phyloP scores from a whole-genome alignment of 2,113 vertebrate species.

The Eretmochelys imbricata region DNA sequence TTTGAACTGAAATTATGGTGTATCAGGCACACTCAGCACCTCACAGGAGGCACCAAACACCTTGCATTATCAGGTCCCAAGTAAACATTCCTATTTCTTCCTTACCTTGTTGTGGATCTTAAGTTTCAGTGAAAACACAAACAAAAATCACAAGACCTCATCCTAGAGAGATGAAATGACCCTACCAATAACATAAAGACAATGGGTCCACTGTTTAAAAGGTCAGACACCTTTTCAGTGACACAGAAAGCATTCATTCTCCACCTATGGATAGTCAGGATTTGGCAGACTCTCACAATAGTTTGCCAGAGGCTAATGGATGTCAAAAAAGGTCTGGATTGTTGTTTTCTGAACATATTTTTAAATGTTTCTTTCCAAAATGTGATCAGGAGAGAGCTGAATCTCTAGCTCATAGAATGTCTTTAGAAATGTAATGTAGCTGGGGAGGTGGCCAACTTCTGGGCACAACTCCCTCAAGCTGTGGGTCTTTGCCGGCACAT shows the following conservation, averaged over 20 bases:
- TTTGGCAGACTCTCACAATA: neutral
- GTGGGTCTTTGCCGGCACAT: neutral
- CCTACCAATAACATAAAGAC: neutral
- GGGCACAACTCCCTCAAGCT: neutral
- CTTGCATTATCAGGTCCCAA: neutral
- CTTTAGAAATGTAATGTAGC: neutral
- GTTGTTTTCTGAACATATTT: neutral
- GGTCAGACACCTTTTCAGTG: neutral
- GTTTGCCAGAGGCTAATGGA: neutral
- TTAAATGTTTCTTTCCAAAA: neutral
- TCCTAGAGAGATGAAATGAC: neutral
- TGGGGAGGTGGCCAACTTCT: neutral
- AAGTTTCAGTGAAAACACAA: neutral
- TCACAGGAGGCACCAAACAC: neutral
- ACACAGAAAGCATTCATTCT: neutral
- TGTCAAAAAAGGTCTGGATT: neutral
- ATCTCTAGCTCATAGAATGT: neutral
- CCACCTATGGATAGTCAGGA: neutral
- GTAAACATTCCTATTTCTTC: neutral
- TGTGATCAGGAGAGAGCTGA: neutral
- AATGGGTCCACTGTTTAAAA: conserved; percentile 1
- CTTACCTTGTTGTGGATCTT: neutral
- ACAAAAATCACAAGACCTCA: conserved; percentile 1
- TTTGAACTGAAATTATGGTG: neutral
- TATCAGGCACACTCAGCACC: neutral